Conservation (phyloP, 2,888 invertebrate species). For the Lottia scabra region DNA sequence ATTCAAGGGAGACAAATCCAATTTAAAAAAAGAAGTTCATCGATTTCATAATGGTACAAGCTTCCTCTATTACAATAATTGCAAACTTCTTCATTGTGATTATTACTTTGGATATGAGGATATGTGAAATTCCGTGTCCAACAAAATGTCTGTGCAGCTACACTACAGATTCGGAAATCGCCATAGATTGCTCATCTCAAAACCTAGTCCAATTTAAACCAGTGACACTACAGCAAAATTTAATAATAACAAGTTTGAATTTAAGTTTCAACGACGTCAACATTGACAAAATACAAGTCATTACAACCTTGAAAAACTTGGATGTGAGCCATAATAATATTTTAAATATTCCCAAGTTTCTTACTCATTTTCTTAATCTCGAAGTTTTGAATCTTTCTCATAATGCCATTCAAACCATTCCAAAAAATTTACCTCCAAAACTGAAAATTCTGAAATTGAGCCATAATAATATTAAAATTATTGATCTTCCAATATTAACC, state of each 20-base stretch:
- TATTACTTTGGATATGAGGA: too few relatives aligned
- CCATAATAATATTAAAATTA: slow-evolving; percentile 14
- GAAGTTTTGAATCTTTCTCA: slow-evolving; percentile 27
- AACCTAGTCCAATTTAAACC: background rate
- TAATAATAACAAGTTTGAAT: too few relatives aligned
- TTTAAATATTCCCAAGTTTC: background rate
- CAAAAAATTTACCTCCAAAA: slow-evolving; percentile 14
- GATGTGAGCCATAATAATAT: slow-evolving; percentile 27
- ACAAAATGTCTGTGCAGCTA: background rate
- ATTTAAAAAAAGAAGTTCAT: too few relatives aligned
- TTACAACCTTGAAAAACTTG: slow-evolving; percentile 12
- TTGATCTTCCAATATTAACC: slow-evolving; percentile 10
- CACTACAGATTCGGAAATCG: background rate
- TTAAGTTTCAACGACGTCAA: too few relatives aligned
- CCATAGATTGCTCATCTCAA: background rate
- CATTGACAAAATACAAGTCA: background rate
- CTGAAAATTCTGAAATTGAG: slow-evolving; percentile 20
- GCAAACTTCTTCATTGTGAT: too few relatives aligned
- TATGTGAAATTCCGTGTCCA: background rate
- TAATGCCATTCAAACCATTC: slow-evolving; percentile 27
- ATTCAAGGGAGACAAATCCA: too few relatives aligned
- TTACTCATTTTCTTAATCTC: slow-evolving; percentile 1
- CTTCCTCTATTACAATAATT: too few relatives aligned
- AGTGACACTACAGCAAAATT: too few relatives aligned
- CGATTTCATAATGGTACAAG: too few relatives aligned